These are phyloP conservation scores for Chloebia gouldiae DNA, from an alignment of 2,113 vertebrate genomes.

Conservation along the genomic window DNA sequence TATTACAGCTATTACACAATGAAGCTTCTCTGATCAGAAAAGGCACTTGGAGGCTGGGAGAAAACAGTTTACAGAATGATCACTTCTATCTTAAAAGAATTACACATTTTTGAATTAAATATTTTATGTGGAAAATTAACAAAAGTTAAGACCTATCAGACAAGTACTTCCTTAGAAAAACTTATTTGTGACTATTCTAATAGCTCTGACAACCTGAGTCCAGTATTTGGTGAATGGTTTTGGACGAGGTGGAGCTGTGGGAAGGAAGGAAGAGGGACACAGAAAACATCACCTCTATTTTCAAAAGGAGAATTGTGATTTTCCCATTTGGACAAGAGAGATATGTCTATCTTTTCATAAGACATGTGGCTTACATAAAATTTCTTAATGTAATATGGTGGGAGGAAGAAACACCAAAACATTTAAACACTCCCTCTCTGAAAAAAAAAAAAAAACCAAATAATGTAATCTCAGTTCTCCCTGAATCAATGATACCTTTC, in stretches of 20 bases:
- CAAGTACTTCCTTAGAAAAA: neutral
- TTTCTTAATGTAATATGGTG: neutral
- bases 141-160: neutral
- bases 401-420: fast-evolving
- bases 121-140: neutral
- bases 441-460: neutral
- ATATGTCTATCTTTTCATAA: neutral
- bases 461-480: neutral
- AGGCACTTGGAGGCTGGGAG: neutral
- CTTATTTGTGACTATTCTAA: neutral
- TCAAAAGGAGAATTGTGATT: neutral
- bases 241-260: neutral
- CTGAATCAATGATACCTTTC: neutral
- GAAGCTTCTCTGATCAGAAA: neutral
- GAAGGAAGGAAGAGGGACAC: neutral
- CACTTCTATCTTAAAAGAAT: neutral
- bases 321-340: neutral
- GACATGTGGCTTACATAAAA: neutral
- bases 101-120: neutral
- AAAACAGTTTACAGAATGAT: neutral
- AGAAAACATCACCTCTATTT: neutral
- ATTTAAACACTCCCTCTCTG: neutral
- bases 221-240: neutral
- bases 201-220: neutral
- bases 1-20: neutral